Conservation (phyloP, 2,888 invertebrate genomes). For the Machimus rusticus region DNA sequence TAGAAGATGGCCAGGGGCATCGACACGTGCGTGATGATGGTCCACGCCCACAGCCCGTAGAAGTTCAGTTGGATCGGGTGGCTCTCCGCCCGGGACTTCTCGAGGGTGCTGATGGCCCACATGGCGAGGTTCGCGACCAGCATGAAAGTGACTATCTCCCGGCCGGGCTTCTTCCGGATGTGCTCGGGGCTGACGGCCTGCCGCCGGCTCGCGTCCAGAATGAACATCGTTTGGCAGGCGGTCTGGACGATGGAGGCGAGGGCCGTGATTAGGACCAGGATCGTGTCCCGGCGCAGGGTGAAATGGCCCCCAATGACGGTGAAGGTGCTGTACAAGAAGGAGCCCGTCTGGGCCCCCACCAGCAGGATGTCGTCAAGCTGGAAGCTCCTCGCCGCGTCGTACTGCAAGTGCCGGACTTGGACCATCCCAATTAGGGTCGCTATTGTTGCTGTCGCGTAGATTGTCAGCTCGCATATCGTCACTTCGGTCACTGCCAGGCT, state of each 20-base stretch:
- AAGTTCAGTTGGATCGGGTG: constrained; percentile 92
- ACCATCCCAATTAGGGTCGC: constrained; percentile 89
- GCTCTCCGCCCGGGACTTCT: constrained; percentile 89
- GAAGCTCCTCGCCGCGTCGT: constrained; percentile 81
- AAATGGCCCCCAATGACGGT: constrained; percentile 94
- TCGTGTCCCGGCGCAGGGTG: constrained; percentile 80
- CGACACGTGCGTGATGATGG: constrained; percentile 92
- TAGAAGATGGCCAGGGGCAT: constrained; percentile 94
- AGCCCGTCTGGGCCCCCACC: constrained; percentile 92
- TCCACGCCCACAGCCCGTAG: constrained; percentile 95
- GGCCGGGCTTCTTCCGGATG: constrained; percentile 85
- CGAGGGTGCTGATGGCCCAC: constrained; percentile 94
- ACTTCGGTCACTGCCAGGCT: constrained; percentile 87
- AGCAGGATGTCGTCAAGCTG: constrained; percentile 90
- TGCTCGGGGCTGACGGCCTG: constrained; percentile 83
- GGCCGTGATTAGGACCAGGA: constrained; percentile 83
- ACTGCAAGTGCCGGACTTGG: constrained; percentile 83
- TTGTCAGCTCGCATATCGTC: constrained; percentile 85
- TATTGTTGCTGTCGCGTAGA: constrained; percentile 85
- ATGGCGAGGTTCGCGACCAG: constrained; percentile 89
- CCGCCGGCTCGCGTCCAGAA: constrained; percentile 87
- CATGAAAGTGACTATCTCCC: constrained; percentile 92
- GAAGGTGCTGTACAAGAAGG: constrained; percentile 92
- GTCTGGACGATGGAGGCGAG: constrained; percentile 88
- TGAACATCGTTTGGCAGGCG: constrained; percentile 88